Percentiles rank a stretch among this genome's conserved stretches.
These are phyloP conservation scores for Erebia palarica DNA, from an alignment of 2,888 invertebrate genomes.

Conservation along the genomic window DNA sequence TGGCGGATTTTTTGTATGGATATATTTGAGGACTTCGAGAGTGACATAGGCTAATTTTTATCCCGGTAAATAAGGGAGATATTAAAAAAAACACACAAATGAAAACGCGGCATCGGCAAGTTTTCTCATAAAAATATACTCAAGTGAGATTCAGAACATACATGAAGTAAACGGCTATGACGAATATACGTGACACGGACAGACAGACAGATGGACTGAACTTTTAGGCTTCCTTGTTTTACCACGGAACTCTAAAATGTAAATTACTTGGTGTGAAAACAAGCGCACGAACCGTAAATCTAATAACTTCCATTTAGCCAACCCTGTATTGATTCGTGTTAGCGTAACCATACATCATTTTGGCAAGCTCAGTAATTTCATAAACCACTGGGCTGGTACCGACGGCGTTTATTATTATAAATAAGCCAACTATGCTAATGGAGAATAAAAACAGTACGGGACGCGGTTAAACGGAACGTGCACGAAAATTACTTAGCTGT, in stretches of 20 bases:
- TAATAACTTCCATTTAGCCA: constrained; percentile 22
- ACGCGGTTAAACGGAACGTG: constrained; percentile 20
- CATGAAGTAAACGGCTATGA: too few species aligned
- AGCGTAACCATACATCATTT: constrained; percentile 26
- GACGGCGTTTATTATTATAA: constrained; percentile 29
- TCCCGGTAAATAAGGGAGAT: too few species aligned
- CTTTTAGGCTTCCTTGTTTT: too few species aligned
- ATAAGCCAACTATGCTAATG: constrained; percentile 25
- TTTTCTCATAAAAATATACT: too few species aligned
- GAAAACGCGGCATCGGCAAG: too few species aligned
- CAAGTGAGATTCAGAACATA: too few species aligned
- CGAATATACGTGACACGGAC: too few species aligned
- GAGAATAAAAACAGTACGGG: constrained; percentile 20
- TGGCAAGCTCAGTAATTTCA: constrained; percentile 25
- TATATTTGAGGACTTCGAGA: too few species aligned
- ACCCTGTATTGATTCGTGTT: constrained; percentile 24
- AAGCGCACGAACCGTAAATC: constrained; percentile 5
- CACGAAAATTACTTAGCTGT: constrained; percentile 24
- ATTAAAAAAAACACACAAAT: too few species aligned
- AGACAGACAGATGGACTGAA: too few species aligned
- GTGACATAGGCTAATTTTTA: too few species aligned
- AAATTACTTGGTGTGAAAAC: not conserved
- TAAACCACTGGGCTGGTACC: constrained; percentile 23
- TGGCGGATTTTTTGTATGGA: too few species aligned
- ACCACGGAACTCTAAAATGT: not conserved